Evolutionary conservation across 2,888 invertebrate species (phyloP), one percentile per base, ranked within the genome.

Genomic region (Ochropacha duplaris): DNA sequence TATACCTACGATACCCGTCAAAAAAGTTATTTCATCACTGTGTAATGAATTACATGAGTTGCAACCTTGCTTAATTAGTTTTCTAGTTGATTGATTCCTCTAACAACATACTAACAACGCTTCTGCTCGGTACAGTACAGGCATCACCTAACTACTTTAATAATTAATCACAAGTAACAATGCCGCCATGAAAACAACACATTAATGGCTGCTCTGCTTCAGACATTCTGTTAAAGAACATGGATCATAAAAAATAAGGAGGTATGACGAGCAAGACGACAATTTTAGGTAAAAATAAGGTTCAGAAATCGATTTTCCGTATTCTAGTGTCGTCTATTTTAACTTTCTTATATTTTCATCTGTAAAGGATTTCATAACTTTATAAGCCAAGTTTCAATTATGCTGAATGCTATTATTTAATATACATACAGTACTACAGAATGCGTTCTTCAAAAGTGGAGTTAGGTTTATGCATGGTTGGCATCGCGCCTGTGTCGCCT

Each of bases 111-210:
- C n/a, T 19, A 44, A 44, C 44, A 44, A 19, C 19, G 19, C 11
- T 19, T 16, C 44, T 44, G n/a, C n/a, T n/a, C n/a, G n/a, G 19
- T 19, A n/a, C 16, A 3, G 44, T 44, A 19, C 44, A 44, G 19
- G 19, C 44, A 44, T 36, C n/a, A 9, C 44, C 19, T 44, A 44
- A 44, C 44, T 44, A 44, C 44, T 44, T 44, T 44, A 19, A 44
- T 44, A 44, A 44, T 44, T 44, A 44, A 44, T 44, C 44, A 44
- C 19, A 19, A 44, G 44, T 44, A 44, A 44, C 44, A 44, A 44
- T 44, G 44, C 2, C 3, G 19, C 9, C 19, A 44, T 16, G 39
- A 39, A 39, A 39, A 39, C 39, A 39, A 39, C 16, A 19, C 44
- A 44, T 44, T 44, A 44, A 19, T 44, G 44, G 44, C 19, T 2